Evolutionary conservation across 2,888 invertebrate species (phyloP).

Genomic region (Stegophylla sp.): DNA sequence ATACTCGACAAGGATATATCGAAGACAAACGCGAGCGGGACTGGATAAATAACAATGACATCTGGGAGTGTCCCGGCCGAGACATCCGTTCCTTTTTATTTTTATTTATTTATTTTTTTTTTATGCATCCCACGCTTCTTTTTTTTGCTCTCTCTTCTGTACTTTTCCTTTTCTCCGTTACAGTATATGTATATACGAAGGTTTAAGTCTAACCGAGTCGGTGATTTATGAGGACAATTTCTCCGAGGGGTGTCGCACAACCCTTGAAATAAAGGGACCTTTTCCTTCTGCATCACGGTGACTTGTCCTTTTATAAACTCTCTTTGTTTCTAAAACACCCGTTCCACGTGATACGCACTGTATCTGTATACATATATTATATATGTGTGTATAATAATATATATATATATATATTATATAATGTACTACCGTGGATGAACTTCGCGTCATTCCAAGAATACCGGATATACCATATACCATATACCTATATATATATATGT

Average conservation of each 20-base stretch:
- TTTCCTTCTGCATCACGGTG: constrained; percentile 38
- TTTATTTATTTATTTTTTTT: too few species aligned
- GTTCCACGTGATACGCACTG: constrained; percentile 19
- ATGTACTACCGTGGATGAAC: not conserved
- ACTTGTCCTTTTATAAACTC: constrained; percentile 54
- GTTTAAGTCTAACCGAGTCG: constrained; percentile 43
- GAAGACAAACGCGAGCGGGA: constrained; percentile 1
- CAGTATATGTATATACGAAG: not conserved
- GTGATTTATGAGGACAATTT: constrained; percentile 56
- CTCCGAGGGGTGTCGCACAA: constrained; percentile 54
- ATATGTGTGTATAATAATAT: not conserved
- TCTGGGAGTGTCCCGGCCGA: constrained; percentile 56
- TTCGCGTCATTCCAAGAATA: not conserved
- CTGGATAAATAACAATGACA: constrained; percentile 57
- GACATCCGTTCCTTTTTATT: constrained; percentile 55
- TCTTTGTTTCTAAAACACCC: constrained; percentile 50
- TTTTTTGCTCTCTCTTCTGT: not conserved
- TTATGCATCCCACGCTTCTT: constrained; percentile 35
- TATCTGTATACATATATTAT: not conserved
- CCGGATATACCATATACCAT: not conserved
- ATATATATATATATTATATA: not conserved
- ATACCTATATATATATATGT: not conserved
- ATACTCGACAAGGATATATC: not conserved
- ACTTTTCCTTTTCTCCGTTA: constrained; percentile 5
- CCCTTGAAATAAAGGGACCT: constrained; percentile 49